A percentile compares a stretch with the other conserved stretches of the same genome.
phyloP scores from a whole-genome alignment of 92 coral and sea anemone species.

The Porites lobata region DNA sequence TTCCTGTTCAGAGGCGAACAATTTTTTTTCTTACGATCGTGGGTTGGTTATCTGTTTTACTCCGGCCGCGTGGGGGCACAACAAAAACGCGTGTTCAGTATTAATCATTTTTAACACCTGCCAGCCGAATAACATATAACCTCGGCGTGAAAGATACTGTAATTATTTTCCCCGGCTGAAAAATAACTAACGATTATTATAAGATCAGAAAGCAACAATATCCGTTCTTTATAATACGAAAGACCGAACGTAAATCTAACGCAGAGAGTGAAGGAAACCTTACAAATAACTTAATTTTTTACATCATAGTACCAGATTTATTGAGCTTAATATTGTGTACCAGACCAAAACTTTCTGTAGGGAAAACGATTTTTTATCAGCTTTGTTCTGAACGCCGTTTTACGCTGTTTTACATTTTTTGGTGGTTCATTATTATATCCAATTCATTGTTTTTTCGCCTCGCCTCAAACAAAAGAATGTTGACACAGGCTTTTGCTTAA shows the following conservation, averaged over 20 bases:
- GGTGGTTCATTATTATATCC: neutral
- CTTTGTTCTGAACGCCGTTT: conserved; percentile 40
- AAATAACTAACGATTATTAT: neutral
- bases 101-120: conserved; percentile 43
- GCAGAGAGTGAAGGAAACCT: neutral
- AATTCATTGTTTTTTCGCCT: conserved; percentile 36
- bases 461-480: conserved; percentile 40
- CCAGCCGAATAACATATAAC: conserved; percentile 21
- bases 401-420: conserved; percentile 8
- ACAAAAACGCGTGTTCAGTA: conserved; percentile 31
- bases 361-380: neutral
- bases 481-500: conserved; percentile 42
- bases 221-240: neutral
- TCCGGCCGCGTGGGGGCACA: conserved; percentile 41
- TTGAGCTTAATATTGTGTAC: neutral
- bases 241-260: neutral
- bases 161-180: conserved; percentile 8
- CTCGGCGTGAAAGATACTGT: conserved; percentile 17
- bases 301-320: neutral
- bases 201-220: neutral
- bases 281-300: neutral
- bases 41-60: neutral
- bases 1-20: neutral
- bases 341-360: neutral
- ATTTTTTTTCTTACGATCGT: neutral